Evolutionary conservation across 1,140 invertebrate species (phyloP).

Genomic region (Phortica variegata): DNA sequence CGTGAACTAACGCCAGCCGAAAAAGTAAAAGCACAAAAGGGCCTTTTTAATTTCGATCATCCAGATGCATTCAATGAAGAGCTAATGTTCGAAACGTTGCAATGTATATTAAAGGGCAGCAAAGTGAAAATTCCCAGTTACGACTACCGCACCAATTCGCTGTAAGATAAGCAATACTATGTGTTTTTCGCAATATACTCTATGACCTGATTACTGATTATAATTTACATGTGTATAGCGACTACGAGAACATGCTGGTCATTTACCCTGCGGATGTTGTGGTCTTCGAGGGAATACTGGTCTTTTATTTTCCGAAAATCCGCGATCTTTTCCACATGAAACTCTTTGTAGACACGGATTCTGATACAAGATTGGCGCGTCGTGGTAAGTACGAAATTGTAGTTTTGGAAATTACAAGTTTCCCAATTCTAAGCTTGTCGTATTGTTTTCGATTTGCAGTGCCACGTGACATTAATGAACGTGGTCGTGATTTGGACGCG

Average conservation of each 20-base stretch:
- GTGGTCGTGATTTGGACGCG: constrained; percentile 89
- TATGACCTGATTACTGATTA: background rate
- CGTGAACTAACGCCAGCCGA: constrained; percentile 80
- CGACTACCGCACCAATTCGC: constrained; percentile 83
- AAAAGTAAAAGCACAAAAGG: constrained; percentile 80
- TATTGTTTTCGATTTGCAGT: constrained; percentile 63
- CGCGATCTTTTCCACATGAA: constrained; percentile 98
- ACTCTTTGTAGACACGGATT: constrained; percentile 98
- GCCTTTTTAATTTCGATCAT: constrained; percentile 97
- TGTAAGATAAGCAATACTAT: constrained; percentile 68
- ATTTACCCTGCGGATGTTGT: constrained; percentile 98
- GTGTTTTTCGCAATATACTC: too few species aligned
- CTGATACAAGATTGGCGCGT: constrained; percentile 91
- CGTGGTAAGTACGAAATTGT: constrained; percentile 67
- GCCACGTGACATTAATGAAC: constrained; percentile 90
- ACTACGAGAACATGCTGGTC: constrained; percentile 71
- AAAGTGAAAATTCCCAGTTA: constrained; percentile 87
- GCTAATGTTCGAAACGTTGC: constrained; percentile 73
- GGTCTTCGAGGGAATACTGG: constrained; percentile 95
- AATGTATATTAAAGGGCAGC: constrained; percentile 78
- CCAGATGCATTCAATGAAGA: constrained; percentile 91
- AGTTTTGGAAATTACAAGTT: background rate
- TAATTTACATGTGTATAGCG: constrained; percentile 57
- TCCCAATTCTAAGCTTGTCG: background rate
- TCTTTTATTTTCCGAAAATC: constrained; percentile 95